Percentiles rank a stretch among this genome's conserved stretches.
phyloP scores from a whole-genome alignment of 1,140 invertebrate species.

The Eupristina koningsbergeri region DNA sequence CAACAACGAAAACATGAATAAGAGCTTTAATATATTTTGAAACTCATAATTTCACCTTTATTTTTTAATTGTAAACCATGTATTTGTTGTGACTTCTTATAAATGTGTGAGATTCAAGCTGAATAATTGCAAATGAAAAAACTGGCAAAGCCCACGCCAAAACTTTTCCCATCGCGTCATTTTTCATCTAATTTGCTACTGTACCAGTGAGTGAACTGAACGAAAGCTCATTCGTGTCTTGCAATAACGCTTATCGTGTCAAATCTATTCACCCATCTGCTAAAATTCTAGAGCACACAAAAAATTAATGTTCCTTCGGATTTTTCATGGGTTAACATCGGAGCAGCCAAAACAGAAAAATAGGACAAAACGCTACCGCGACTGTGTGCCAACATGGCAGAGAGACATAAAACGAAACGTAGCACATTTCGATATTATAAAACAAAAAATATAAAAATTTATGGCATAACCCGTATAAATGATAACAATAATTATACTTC shows the following conservation, averaged over 20 bases:
- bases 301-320: background rate
- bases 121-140: background rate
- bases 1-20: no score
- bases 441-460: background rate
- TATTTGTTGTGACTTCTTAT: no score
- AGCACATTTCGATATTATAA: background rate
- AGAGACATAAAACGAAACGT: background rate
- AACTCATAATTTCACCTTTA: background rate
- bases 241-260: background rate
- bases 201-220: background rate
- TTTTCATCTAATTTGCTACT: background rate
- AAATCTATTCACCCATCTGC: background rate
- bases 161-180: background rate
- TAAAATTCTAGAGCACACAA: background rate
- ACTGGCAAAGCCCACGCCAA: background rate
- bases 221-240: background rate
- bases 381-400: slow-evolving; percentile 10
- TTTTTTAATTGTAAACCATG: no score
- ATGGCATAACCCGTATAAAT: background rate
- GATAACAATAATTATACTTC: background rate
- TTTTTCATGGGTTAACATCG: background rate
- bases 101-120: background rate
- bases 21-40: background rate
- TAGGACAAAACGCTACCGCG: background rate
- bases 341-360: background rate